A percentile compares a stretch with the other conserved stretches of the same genome.
Conservation (phyloP, 2,888 invertebrate genomes). For the Stictocephala bisonia region DNA sequence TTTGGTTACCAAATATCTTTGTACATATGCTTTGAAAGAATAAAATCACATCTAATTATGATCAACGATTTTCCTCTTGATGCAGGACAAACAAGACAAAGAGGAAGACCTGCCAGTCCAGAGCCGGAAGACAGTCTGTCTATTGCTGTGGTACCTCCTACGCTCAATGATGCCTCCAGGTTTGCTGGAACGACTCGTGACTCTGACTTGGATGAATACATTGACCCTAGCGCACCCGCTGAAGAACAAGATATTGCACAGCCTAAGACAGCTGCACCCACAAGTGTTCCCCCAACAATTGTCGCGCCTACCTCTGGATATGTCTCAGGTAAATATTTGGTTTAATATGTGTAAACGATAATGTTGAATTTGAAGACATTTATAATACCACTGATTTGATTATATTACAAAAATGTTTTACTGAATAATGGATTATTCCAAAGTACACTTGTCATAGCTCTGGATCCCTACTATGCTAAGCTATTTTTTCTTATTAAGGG, state of each 20-base stretch:
- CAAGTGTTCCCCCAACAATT: conserved; percentile 26
- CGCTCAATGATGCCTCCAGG: not conserved
- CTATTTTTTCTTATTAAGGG: too few relatives aligned
- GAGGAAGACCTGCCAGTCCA: not conserved
- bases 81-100: not conserved
- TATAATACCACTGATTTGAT: too few relatives aligned
- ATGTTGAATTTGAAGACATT: too few relatives aligned
- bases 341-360: too few relatives aligned
- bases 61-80: not conserved
- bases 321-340: conserved; percentile 12
- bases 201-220: conserved; percentile 53
- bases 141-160: conserved; percentile 26
- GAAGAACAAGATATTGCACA: not conserved
- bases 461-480: too few relatives aligned
- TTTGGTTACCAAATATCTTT: not conserved
- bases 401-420: too few relatives aligned
- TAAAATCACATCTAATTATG: too few relatives aligned
- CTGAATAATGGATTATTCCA: too few relatives aligned
- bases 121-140: conserved; percentile 22
- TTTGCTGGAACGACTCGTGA: conserved; percentile 51
- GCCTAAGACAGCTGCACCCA: not conserved
- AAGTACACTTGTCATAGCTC: too few relatives aligned
- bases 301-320: not conserved
- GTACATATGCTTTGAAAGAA: not conserved
- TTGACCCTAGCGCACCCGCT: conserved; percentile 39